Conservation (phyloP, 2,888 invertebrate species). For the Drosophila mulleri region DNA sequence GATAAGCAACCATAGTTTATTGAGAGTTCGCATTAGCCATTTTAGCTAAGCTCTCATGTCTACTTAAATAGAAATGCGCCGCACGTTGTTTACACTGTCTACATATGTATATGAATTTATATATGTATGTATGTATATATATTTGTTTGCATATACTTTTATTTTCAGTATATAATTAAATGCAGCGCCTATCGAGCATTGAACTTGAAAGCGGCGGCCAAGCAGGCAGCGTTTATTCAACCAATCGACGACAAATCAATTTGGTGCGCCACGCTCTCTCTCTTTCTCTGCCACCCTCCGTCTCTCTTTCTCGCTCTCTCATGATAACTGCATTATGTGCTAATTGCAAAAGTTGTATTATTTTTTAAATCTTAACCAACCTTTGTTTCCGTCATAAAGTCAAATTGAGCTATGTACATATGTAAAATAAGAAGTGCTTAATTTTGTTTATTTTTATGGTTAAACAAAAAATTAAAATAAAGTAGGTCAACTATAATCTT, state of each 20-base stretch:
- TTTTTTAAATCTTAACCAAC: not conserved
- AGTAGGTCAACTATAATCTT: not conserved
- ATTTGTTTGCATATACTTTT: not conserved
- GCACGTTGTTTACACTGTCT: slow-evolving; percentile 15
- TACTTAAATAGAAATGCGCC: slow-evolving; percentile 2
- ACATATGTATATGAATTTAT: not conserved
- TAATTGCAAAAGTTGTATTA: slow-evolving; percentile 1
- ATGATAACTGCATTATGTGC: slow-evolving; percentile 20
- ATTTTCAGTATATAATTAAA: slow-evolving; percentile 19
- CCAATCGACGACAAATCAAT: slow-evolving; percentile 14
- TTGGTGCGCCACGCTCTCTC: not conserved
- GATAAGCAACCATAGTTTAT: slow-evolving; percentile 38
- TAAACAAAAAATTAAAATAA: not conserved
- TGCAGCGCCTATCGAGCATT: slow-evolving; percentile 67
- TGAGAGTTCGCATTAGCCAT: slow-evolving; percentile 6
- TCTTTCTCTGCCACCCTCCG: not conserved
- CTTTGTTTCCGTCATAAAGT: not conserved
- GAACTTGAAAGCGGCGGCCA: slow-evolving; percentile 54
- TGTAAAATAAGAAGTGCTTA: not conserved
- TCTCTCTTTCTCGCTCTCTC: not conserved
- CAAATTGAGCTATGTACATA: not conserved
- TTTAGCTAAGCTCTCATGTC: slow-evolving; percentile 8
- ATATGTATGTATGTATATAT: not conserved
- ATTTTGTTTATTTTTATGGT: not conserved
- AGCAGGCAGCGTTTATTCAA: slow-evolving; percentile 18